Evolutionary conservation across 2,888 invertebrate species (phyloP).

Genomic region (Heteromurus nitidus): DNA sequence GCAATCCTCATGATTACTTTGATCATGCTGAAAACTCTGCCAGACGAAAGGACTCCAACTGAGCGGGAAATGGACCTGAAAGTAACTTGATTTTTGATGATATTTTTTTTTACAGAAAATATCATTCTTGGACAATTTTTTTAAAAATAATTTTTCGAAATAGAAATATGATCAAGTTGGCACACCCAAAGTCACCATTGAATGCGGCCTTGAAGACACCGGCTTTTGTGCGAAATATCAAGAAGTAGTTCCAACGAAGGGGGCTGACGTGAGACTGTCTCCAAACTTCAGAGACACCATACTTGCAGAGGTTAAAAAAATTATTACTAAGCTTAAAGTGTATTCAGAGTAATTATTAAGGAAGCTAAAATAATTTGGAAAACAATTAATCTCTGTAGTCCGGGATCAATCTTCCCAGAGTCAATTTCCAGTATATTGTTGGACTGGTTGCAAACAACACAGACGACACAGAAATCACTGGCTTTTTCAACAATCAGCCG

Average conservation of each 20-base stretch:
- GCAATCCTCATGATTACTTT: constrained; percentile 81
- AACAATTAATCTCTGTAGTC: too few relatives aligned
- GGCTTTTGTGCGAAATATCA: constrained; percentile 15
- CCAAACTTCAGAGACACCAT: too few relatives aligned
- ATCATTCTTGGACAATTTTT: too few relatives aligned
- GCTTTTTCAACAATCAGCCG: constrained; percentile 88
- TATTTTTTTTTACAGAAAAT: background rate
- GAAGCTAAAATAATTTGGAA: too few relatives aligned
- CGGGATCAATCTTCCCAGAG: constrained; percentile 74
- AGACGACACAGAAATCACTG: constrained; percentile 77
- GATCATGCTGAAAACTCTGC: constrained; percentile 78
- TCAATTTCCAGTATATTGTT: constrained; percentile 75
- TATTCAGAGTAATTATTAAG: too few relatives aligned
- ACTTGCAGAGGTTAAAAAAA: too few relatives aligned
- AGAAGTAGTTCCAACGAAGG: too few relatives aligned
- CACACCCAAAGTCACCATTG: constrained; percentile 48
- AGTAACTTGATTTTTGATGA: too few relatives aligned
- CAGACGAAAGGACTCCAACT: constrained; percentile 77
- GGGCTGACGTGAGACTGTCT: too few relatives aligned
- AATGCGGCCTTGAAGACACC: constrained; percentile 7
- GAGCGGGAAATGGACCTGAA: constrained; percentile 79
- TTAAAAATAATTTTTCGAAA: too few relatives aligned
- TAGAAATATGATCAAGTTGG: constrained; percentile 57
- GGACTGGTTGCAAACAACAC: constrained; percentile 68
- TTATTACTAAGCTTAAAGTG: too few relatives aligned